These are phyloP conservation scores for Andrena minutula DNA, from an alignment of 2,888 invertebrate species.

Conservation along the genomic window DNA sequence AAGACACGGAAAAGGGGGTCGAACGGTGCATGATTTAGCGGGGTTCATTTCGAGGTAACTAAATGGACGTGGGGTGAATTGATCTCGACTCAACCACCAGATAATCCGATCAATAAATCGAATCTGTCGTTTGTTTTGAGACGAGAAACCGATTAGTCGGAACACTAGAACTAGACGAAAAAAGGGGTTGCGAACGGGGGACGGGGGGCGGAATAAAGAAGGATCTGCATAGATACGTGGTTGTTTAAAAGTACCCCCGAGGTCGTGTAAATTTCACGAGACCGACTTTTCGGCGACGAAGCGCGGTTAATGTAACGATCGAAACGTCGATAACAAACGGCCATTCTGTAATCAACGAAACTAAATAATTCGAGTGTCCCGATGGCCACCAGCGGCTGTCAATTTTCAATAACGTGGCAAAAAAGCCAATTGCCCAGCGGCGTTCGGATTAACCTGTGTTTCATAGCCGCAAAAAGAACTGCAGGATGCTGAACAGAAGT, in stretches of 20 bases:
- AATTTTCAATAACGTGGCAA: not conserved
- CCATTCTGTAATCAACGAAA: conserved; percentile 35
- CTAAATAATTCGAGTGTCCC: conserved; percentile 40
- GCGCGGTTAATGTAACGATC: conserved; percentile 37
- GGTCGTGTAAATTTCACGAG: conserved; percentile 29
- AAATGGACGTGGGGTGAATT: not conserved
- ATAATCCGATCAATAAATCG: conserved; percentile 49
- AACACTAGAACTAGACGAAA: not conserved
- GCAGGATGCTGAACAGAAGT: too few relatives aligned
- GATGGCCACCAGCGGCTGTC: conserved; percentile 7
- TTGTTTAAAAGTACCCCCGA: conserved; percentile 11
- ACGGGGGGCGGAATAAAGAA: not conserved
- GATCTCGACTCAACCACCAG: conserved; percentile 29
- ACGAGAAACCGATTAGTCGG: not conserved
- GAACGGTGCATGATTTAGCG: conserved; percentile 37
- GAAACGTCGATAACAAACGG: conserved; percentile 47
- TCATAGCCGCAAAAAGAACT: not conserved
- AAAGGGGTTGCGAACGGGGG: not conserved
- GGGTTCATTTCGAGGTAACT: not conserved
- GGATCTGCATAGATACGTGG: not conserved
- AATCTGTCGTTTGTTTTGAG: conserved; percentile 27
- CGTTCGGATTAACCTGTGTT: not conserved
- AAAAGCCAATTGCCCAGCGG: not conserved
- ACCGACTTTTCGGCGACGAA: conserved; percentile 5
- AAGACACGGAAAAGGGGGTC: conserved; percentile 13